A percentile compares a stretch with the other conserved stretches of the same genome.
These are phyloP conservation scores for Ctenomys sociabilis DNA, from an alignment of 2,113 vertebrate genomes.

Conservation along the genomic window DNA sequence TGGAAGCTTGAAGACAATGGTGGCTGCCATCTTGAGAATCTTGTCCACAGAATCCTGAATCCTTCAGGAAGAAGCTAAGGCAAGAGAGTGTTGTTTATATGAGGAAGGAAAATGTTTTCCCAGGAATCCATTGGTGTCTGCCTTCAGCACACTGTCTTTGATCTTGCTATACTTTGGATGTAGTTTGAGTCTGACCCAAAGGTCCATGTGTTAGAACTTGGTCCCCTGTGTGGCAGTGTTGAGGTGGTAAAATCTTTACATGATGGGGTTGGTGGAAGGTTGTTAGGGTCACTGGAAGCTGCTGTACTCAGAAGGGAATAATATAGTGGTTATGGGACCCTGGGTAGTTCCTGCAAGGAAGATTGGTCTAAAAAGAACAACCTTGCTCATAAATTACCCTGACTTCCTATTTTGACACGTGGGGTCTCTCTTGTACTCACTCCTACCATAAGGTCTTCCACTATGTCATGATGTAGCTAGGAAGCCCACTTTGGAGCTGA, in stretches of 20 bases:
- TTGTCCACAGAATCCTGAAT: accelerated
- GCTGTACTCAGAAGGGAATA: not conserved
- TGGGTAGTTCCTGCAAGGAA: not conserved
- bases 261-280: not conserved
- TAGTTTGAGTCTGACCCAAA: not conserved
- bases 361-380: not conserved
- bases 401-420: not conserved
- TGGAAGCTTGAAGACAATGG: not conserved
- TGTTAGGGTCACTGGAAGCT: not conserved
- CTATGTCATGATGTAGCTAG: not conserved
- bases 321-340: not conserved
- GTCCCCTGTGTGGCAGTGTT: not conserved
- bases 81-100: not conserved
- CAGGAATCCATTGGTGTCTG: not conserved
- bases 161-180: not conserved
- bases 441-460: not conserved
- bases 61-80: not conserved
- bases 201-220: not conserved
- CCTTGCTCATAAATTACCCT: not conserved
- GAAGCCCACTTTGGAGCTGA: not conserved
- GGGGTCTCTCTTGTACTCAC: not conserved
- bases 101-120: not conserved
- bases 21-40: not conserved
- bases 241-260: not conserved
- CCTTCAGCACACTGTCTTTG: not conserved